A percentile compares a stretch with the other conserved stretches of the same genome.
Conservation (phyloP, 2,113 vertebrate genomes). For the Xenopus laevis region DNA sequence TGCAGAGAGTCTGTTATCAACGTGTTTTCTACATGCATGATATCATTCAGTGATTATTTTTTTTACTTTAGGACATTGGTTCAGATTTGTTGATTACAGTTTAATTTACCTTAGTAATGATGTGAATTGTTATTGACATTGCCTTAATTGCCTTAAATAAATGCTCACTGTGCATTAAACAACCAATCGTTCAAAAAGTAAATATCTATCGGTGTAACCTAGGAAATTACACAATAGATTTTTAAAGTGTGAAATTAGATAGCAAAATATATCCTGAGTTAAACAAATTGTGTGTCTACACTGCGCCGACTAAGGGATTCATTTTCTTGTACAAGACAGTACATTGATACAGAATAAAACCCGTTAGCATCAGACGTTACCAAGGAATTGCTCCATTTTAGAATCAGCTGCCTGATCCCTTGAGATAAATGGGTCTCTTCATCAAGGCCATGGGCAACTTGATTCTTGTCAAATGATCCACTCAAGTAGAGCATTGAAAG, state of each 20-base stretch:
- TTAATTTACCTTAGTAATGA: conserved; percentile 46
- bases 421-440: too few species aligned
- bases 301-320: background rate
- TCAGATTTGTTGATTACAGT: conserved; percentile 44
- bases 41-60: conserved; percentile 35
- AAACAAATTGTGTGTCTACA: background rate
- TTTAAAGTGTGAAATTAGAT: conserved; percentile 3
- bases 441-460: too few species aligned
- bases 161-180: conserved; percentile 40
- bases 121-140: conserved; percentile 45
- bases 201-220: conserved; percentile 25
- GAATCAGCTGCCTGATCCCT: too few species aligned
- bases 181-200: conserved; percentile 34
- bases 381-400: too few species aligned
- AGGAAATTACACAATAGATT: background rate
- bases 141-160: conserved; percentile 45
- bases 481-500: too few species aligned
- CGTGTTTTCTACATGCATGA: conserved; percentile 29
- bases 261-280: background rate
- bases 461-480: too few species aligned
- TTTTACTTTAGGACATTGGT: conserved; percentile 41
- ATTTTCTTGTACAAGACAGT: background rate
- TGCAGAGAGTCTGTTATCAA: conserved; percentile 29
- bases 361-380: too few species aligned
- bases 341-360: too few species aligned